Evolutionary conservation across 2,797 vertebrate species (phyloP).

Genomic region (Cyprinodon diabolis): DNA sequence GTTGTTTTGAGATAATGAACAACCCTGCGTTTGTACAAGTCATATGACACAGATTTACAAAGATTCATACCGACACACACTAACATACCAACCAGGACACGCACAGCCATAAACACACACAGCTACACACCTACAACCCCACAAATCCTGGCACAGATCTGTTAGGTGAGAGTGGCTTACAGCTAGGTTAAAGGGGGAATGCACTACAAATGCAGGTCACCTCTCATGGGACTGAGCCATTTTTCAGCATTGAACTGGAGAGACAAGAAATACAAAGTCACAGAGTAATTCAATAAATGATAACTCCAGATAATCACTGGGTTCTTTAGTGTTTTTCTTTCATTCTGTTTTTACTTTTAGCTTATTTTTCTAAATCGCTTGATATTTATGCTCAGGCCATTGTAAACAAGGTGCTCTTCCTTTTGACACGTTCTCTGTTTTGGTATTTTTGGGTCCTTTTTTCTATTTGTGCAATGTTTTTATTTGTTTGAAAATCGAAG

Average conservation of each 20-base stretch:
- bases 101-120: slow-evolving; percentile 4
- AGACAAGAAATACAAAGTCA: slow-evolving; percentile 6
- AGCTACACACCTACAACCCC: background rate
- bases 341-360: slow-evolving; percentile 6
- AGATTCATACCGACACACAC: background rate
- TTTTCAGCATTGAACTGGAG: slow-evolving; percentile 47
- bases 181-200: slow-evolving; percentile 70
- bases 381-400: background rate
- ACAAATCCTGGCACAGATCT: slow-evolving; percentile 49
- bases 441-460: too few relatives aligned
- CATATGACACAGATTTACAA: background rate
- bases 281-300: slow-evolving; percentile 22
- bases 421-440: background rate
- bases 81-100: slow-evolving; percentile 11
- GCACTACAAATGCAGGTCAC: slow-evolving; percentile 75
- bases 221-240: slow-evolving; percentile 68
- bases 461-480: too few relatives aligned
- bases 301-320: slow-evolving; percentile 17
- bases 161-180: slow-evolving; percentile 72
- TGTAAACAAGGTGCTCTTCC: background rate
- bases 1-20: slow-evolving; percentile 19
- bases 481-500: too few relatives aligned
- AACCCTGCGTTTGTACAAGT: slow-evolving; percentile 8
- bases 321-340: background rate
- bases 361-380: background rate